Base-by-base conservation (phyloP, 2,113 vertebrate genomes). In the Scomber scombrus region DNA sequence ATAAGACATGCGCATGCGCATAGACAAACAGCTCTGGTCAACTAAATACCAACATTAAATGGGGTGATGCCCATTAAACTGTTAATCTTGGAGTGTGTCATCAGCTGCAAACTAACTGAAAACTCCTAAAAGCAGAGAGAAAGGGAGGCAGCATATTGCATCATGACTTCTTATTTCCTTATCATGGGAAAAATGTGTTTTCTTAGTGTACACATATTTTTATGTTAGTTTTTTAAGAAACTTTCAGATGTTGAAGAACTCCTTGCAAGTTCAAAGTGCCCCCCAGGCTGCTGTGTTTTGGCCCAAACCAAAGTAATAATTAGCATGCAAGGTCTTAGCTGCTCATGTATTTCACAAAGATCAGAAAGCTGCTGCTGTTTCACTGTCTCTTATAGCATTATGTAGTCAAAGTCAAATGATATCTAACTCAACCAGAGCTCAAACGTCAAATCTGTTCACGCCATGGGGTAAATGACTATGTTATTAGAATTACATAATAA, bases 281-380 rank as follows among this genome's bases (percentile, higher is more conserved):
- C n/a, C 4, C n/a, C 15, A 11, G 13, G 19, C 50, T n/a, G 13
- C 23, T 71, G 31, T 62, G 45, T 71, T 71, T 58, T 56, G 21
- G 49, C 26, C 71, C 19, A 10, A 70, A 64, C 49, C 71, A 74
- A 84, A 85, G 75, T 63, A 66, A 63, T 49, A 3, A 71, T 85
- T 63, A 64, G 50, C 31, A 67, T 75, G 21, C 58, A 69, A 65
- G 54, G 34, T 64, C 66, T 50, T 26, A 62, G 58, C 46, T n/a
- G 26, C 66, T 72, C 21, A 31, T 23, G 67, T 62, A 55, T 77
- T 61, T 62, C 49, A 76, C 60, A 75, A 70, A 79, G 51, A 55
- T 77, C 51, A 58, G n/a, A 56, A 16, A 61, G 47, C 57, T 46
- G 49, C 60, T 62, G 56, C 54, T 66, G 57, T 61, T 78, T 43